A percentile compares a stretch with the other conserved stretches of the same genome.
Evolutionary conservation across 2,888 invertebrate species (phyloP).

Genomic region (Pogonocherus hispidulus): DNA sequence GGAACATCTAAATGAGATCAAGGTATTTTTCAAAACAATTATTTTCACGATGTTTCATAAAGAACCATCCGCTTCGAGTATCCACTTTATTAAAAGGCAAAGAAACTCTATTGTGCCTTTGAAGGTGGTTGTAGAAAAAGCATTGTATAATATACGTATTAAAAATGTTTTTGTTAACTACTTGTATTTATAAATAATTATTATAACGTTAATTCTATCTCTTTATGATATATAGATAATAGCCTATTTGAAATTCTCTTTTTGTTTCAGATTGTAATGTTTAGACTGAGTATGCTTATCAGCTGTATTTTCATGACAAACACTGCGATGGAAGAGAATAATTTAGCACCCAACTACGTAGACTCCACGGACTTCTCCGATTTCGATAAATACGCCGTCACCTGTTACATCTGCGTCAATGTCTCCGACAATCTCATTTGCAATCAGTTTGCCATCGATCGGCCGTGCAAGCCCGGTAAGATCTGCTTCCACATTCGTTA

Average conservation of each 20-base stretch:
- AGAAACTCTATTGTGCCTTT: too few relatives aligned
- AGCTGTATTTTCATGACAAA: slow-evolving; percentile 69
- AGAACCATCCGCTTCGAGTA: too few relatives aligned
- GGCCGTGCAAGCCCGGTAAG: slow-evolving; percentile 73
- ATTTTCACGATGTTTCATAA: too few relatives aligned
- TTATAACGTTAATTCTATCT: too few relatives aligned
- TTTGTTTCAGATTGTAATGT: slow-evolving; percentile 67
- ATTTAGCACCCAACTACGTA: slow-evolving; percentile 50
- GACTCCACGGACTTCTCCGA: slow-evolving; percentile 53
- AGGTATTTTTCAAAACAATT: too few relatives aligned
- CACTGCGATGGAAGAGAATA: slow-evolving; percentile 60
- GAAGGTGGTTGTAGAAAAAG: too few relatives aligned
- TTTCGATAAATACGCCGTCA: slow-evolving; percentile 68
- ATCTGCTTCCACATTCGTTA: not conserved
- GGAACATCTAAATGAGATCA: too few relatives aligned
- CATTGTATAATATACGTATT: too few relatives aligned
- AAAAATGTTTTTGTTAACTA: too few relatives aligned
- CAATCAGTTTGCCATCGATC: slow-evolving; percentile 76
- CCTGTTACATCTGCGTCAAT: slow-evolving; percentile 77
- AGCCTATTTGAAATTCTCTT: slow-evolving; percentile 2
- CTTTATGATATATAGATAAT: too few relatives aligned
- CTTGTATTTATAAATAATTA: too few relatives aligned
- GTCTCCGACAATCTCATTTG: slow-evolving; percentile 76
- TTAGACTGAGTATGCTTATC: slow-evolving; percentile 67
- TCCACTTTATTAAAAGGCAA: too few relatives aligned